Conservation (phyloP, 2,797 vertebrate genomes). For the Sebastiscus albofasciatus region DNA sequence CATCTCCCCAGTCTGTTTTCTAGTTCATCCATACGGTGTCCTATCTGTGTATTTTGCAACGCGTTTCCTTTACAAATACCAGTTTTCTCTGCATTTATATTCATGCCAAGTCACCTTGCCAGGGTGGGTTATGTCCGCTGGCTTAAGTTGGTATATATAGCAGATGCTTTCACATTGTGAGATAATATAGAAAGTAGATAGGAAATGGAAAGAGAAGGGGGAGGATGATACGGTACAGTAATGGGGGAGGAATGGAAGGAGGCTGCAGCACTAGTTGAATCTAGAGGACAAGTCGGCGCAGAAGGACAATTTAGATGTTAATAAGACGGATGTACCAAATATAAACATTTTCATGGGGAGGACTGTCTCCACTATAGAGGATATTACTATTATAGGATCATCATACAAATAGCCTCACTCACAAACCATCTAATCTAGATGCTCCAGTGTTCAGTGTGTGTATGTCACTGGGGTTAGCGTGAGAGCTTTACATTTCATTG, state of each 20-base stretch:
- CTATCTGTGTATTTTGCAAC: constrained; percentile 2
- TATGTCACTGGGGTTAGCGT: background rate
- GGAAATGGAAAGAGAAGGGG: background rate
- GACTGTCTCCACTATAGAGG: background rate
- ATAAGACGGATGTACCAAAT: background rate
- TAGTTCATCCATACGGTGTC: background rate
- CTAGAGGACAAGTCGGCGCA: background rate
- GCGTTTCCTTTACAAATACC: constrained; percentile 25
- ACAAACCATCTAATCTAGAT: background rate
- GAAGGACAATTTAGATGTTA: constrained; percentile 2
- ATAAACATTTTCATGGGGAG: background rate
- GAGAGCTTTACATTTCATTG: background rate
- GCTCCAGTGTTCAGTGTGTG: background rate
- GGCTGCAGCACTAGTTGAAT: background rate
- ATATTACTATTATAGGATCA: background rate
- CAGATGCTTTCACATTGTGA: constrained; percentile 41
- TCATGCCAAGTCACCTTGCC: constrained; percentile 34
- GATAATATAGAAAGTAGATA: constrained; percentile 13
- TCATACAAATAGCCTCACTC: background rate
- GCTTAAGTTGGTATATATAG: constrained; percentile 29
- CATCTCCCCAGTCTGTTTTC: background rate
- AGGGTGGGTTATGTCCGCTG: constrained; percentile 44
- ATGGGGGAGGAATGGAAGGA: background rate
- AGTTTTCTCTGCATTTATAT: constrained; percentile 43
- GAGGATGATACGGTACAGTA: background rate